Evolutionary conservation across 2,113 vertebrate genomes (phyloP).

Genomic region (Tyto alba): DNA sequence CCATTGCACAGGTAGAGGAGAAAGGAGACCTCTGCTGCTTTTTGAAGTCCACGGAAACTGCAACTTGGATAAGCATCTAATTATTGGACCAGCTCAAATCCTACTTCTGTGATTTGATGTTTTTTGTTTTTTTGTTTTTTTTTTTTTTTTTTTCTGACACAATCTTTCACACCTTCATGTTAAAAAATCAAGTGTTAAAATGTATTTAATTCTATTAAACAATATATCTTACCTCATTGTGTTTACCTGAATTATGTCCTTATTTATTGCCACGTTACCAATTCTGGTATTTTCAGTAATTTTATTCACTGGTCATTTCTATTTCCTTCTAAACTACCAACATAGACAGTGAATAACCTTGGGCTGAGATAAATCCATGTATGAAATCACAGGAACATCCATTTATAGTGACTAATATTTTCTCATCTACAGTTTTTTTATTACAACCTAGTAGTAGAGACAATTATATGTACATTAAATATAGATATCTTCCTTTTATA

Average conservation of each 20-base stretch:
- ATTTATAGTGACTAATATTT: not conserved
- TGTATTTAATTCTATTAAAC: not conserved
- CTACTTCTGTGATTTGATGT: not conserved
- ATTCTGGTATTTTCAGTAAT: not conserved
- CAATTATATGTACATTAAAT: not conserved
- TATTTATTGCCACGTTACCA: not conserved
- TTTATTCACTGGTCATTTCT: not conserved
- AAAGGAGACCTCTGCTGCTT: not conserved
- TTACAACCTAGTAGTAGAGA: not conserved
- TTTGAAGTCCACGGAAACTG: not conserved
- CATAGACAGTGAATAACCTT: not conserved
- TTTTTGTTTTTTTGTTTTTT: too few relatives aligned
- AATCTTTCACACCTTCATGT: not conserved
- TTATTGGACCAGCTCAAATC: not conserved
- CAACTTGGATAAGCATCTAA: not conserved
- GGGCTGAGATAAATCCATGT: not conserved
- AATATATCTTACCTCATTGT: not conserved
- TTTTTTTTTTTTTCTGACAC: too few relatives aligned
- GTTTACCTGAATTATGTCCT: not conserved
- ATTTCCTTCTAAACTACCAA: not conserved
- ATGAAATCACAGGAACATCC: not conserved
- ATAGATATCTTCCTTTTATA: not conserved
- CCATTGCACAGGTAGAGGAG: not conserved
- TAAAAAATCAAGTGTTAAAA: not conserved
- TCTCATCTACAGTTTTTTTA: not conserved